These are phyloP conservation scores for Helicoverpa zea DNA, from an alignment of 1,140 invertebrate genomes.

Conservation along the genomic window DNA sequence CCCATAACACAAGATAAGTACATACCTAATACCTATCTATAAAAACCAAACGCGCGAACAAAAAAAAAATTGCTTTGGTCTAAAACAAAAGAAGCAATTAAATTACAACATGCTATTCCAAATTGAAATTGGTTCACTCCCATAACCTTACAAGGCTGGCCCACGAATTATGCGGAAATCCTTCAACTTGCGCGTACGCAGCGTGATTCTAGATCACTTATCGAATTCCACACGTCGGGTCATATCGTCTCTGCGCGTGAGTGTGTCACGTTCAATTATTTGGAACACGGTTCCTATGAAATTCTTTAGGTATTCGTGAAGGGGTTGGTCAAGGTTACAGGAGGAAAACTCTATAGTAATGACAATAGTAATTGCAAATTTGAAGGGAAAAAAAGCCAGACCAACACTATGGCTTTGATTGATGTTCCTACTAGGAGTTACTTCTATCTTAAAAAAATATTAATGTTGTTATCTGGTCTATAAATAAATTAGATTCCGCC, in stretches of 20 bases:
- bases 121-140: conserved; percentile 10
- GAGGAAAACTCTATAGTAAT: too few species aligned
- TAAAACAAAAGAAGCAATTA: conserved; percentile 10
- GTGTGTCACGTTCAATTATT: conserved; percentile 22
- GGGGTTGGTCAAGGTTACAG: not conserved
- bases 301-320: not conserved
- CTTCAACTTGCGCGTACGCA: conserved; percentile 47
- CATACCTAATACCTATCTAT: not conserved
- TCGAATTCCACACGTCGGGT: conserved; percentile 52
- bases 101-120: not conserved
- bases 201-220: conserved; percentile 66
- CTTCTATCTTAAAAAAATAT: too few species aligned
- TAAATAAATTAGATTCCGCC: too few species aligned
- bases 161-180: conserved; percentile 47
- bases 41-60: not conserved
- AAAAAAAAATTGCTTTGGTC: not conserved
- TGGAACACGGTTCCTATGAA: conserved; percentile 6
- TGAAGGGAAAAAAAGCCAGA: too few species aligned
- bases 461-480: too few species aligned
- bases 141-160: conserved; percentile 21
- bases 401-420: too few species aligned
- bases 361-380: too few species aligned
- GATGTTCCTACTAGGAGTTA: too few species aligned
- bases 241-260: conserved; percentile 23
- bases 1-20: too few species aligned